Evolutionary conservation across 2,113 vertebrate species (phyloP), one percentile per base, ranked within the genome.

Genomic region (Lonchura striata): DNA sequence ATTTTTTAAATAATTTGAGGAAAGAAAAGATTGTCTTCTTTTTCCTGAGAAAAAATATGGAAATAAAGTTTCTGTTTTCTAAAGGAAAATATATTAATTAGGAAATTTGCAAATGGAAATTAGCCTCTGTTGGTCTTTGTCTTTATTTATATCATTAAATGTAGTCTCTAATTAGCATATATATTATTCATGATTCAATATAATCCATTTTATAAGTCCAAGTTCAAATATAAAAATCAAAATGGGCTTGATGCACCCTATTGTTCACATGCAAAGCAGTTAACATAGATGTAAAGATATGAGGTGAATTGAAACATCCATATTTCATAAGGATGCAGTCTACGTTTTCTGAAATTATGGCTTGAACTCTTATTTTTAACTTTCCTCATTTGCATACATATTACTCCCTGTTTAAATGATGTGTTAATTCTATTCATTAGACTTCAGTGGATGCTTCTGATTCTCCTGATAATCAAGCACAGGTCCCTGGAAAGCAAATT

Each of bases 341-440:
- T 91, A 42, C 25, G 1, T 97, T 96, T 92, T 95, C 76, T 93
- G 83, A 97, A 97, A 96, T 95, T 91, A 94, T 82, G 79, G 72
- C 69, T 86, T 93, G 79, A 96, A 95, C 88, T 88, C 85, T 88
- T 91, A 95, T 96, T 95, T 95, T 91, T 94, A 92, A 93, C 86
- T 95, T 96, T 94, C 86, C 95, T 95, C 76, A 97, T 97, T 97
- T 97, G 82, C 96, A 97, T 97, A 95, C 96, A 97, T 96, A 97
- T 97, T 97, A 94, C 70, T 92, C 90, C 78, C 70, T 88, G 86
- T 97, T 97, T 97, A 97, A 96, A 97, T 97, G 93, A 97, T 95
- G 96, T 94, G 96, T 97, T 97, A 97, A 96, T 96, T 97, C 95
- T 97, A 87, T 96, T 97, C 95, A 97, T 97, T 95, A 97, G 93